A percentile compares a stretch with the other conserved stretches of the same genome.
phyloP scores from a whole-genome alignment of 2,888 invertebrate species.

The Agrilus cyanescens region DNA sequence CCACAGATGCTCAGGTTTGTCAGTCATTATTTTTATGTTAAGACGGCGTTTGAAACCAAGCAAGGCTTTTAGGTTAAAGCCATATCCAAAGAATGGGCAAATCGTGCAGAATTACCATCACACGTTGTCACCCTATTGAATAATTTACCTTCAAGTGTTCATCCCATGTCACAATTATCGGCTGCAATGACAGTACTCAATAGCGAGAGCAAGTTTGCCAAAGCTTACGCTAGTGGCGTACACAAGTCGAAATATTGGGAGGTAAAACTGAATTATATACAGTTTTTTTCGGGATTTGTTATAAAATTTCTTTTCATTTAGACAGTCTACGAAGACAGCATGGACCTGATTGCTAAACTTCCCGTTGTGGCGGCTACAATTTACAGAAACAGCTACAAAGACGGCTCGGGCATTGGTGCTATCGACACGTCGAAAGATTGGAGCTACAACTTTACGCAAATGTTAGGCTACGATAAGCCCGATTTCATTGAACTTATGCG shows the following conservation, averaged over 20 bases:
- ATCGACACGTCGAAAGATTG: slow-evolving; percentile 86
- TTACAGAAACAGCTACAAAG: slow-evolving; percentile 78
- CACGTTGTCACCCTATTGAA: slow-evolving; percentile 91
- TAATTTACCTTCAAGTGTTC: slow-evolving; percentile 77
- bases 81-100: slow-evolving; percentile 73
- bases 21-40: background rate
- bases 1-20: slow-evolving; percentile 62
- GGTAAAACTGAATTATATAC: slow-evolving; percentile 27
- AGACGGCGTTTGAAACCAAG: background rate
- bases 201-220: slow-evolving; percentile 83
- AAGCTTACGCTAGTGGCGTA: slow-evolving; percentile 80
- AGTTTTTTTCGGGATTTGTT: background rate
- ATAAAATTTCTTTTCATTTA: slow-evolving; percentile 22
- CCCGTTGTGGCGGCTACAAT: slow-evolving; percentile 91
- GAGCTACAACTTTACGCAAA: slow-evolving; percentile 82
- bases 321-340: slow-evolving; percentile 82
- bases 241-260: slow-evolving; percentile 90
- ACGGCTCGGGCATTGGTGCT: slow-evolving; percentile 76
- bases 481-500: slow-evolving; percentile 85
- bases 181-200: slow-evolving; percentile 86
- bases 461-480: slow-evolving; percentile 81
- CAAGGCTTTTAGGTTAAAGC: slow-evolving; percentile 43
- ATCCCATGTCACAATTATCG: slow-evolving; percentile 91
- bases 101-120: slow-evolving; percentile 77
- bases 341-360: slow-evolving; percentile 90